These are phyloP conservation scores for Trochalopteron elliotii DNA, from an alignment of 2,113 vertebrate genomes.

Conservation along the genomic window DNA sequence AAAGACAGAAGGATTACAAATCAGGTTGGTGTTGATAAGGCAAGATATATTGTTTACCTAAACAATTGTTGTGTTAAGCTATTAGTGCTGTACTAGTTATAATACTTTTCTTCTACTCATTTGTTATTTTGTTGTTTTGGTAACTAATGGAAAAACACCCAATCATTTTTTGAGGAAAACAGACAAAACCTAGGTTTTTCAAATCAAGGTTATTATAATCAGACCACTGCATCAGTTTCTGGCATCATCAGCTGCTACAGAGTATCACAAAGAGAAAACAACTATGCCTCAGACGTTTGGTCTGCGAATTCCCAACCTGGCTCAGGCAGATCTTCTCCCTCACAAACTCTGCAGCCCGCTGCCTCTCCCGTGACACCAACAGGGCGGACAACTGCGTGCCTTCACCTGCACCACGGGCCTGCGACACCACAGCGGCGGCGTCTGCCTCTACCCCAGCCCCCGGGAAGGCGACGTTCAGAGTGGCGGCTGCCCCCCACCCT, in stretches of 20 bases:
- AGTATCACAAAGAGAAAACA: not conserved
- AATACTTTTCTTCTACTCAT: not conserved
- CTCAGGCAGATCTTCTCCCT: too few relatives aligned
- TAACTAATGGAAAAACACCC: not conserved
- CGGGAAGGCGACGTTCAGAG: not conserved
- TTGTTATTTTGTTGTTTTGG: not conserved
- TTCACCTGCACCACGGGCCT: not conserved
- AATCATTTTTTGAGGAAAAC: not conserved
- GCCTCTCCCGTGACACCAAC: not conserved
- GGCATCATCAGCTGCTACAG: not conserved
- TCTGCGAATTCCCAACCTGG: not conserved
- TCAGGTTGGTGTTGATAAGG: not conserved
- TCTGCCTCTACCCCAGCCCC: rapidly evolving
- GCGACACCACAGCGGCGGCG: not conserved
- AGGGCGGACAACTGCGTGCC: rapidly evolving
- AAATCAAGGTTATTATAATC: not conserved
- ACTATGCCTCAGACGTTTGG: not conserved
- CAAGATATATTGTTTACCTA: not conserved
- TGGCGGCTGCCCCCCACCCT: not conserved
- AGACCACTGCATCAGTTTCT: not conserved
- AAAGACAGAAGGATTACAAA: not conserved
- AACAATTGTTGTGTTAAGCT: not conserved
- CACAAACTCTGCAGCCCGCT: not conserved
- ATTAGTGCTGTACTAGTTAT: not conserved
- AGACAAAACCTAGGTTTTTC: not conserved